These are phyloP conservation scores for Mormyrops attenuatus DNA, from an alignment of 2,797 vertebrate species.

Conservation along the genomic window DNA sequence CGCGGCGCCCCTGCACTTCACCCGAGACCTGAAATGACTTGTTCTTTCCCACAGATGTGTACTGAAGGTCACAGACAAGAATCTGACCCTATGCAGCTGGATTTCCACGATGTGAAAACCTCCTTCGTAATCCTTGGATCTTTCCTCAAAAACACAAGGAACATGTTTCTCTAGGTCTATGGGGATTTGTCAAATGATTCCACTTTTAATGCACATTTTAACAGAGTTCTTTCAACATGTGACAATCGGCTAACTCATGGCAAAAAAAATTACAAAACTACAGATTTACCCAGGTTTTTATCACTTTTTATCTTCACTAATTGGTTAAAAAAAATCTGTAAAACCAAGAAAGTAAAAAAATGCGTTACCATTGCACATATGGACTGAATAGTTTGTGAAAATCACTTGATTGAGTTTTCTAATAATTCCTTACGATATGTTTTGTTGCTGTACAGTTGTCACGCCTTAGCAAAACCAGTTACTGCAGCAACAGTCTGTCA, in stretches of 20 bases:
- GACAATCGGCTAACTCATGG: constrained; percentile 9
- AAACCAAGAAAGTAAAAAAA: not conserved
- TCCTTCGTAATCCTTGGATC: constrained; percentile 11
- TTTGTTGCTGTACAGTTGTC: not conserved
- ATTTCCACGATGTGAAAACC: constrained; percentile 2
- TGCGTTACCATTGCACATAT: not conserved
- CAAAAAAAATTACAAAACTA: not conserved
- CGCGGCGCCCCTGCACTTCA: not conserved
- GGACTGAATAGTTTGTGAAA: not conserved
- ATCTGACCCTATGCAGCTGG: constrained; percentile 10
- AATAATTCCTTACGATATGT: constrained; percentile 10
- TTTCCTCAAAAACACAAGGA: constrained; percentile 27
- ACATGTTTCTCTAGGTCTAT: constrained; percentile 29
- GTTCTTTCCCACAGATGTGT: not conserved
- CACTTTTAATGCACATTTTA: constrained; percentile 32
- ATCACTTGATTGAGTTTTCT: not conserved
- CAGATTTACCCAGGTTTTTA: constrained; percentile 8
- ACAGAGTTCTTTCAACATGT: not conserved
- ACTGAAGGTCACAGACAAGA: not conserved
- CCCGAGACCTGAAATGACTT: not conserved
- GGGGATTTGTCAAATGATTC: constrained; percentile 43
- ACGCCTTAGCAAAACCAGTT: not conserved
- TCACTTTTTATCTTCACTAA: not conserved
- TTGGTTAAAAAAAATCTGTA: not conserved
- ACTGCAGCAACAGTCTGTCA: not conserved